Conservation (phyloP, 2,113 vertebrate genomes). For the Saguinus midas region DNA sequence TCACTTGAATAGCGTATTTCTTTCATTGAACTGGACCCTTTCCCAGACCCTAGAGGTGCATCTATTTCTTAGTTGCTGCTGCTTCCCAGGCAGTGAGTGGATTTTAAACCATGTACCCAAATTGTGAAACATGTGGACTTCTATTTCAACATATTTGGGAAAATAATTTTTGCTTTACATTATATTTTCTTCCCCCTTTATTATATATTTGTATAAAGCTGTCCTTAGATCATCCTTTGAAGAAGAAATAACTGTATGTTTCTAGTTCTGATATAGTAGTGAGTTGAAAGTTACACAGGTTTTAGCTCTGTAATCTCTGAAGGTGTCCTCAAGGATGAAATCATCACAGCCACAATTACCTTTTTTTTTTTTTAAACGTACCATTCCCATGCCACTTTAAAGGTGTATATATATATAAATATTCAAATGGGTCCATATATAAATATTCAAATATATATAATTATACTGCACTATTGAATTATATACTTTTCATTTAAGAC, state of each 20-base stretch:
- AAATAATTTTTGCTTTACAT: neutral
- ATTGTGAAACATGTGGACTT: neutral
- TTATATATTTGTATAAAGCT: neutral
- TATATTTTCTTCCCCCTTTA: neutral
- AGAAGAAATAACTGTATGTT: neutral
- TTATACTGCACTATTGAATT: neutral
- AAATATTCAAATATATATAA: neutral
- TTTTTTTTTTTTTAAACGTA: neutral
- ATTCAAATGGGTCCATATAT: neutral
- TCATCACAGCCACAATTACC: neutral
- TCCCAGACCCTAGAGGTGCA: neutral
- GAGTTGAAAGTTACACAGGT: neutral
- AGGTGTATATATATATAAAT: neutral
- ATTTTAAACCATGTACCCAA: neutral
- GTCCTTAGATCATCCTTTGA: neutral
- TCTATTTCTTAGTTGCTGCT: neutral
- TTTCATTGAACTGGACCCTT: neutral
- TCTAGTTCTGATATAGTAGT: neutral
- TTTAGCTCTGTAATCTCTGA: neutral
- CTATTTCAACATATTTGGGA: neutral
- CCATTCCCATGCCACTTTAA: neutral
- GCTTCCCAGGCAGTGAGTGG: neutral
- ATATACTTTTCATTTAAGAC: neutral
- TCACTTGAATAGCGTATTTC: neutral
- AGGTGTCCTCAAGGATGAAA: neutral